Conservation (phyloP, 2,797 vertebrate species). For the Muscicapa comitata region DNA sequence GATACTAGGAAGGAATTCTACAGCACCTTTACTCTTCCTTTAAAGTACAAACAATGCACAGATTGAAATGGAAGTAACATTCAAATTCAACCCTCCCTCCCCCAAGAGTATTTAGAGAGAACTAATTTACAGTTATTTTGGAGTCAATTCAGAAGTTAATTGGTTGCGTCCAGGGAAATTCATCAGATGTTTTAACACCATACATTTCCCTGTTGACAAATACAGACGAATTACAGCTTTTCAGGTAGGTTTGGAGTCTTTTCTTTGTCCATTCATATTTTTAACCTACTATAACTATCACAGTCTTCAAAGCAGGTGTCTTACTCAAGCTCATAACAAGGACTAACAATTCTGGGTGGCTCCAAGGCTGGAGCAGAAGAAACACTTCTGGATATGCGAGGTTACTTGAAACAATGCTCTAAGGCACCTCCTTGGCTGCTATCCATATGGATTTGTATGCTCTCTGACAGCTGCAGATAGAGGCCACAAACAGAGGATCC, state of each 20-base stretch:
- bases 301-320: not conserved
- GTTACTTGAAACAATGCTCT: not conserved
- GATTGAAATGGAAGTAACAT: not conserved
- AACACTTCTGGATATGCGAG: not conserved
- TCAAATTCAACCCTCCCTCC: accelerated
- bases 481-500: not conserved
- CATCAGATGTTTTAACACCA: not conserved
- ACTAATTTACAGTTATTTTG: not conserved
- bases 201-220: not conserved
- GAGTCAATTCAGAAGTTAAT: not conserved
- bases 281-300: not conserved
- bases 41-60: not conserved
- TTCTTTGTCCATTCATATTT: not conserved
- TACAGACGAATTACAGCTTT: not conserved
- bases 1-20: not conserved
- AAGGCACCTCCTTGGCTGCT: not conserved
- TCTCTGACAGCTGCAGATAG: not conserved
- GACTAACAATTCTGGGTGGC: not conserved
- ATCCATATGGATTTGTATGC: not conserved
- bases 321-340: not conserved
- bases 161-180: not conserved
- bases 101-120: not conserved
- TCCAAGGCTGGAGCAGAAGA: not conserved
- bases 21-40: not conserved
- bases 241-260: not conserved